Conservation (phyloP, 1,140 invertebrate genomes). For the Euborellia annulipes region DNA sequence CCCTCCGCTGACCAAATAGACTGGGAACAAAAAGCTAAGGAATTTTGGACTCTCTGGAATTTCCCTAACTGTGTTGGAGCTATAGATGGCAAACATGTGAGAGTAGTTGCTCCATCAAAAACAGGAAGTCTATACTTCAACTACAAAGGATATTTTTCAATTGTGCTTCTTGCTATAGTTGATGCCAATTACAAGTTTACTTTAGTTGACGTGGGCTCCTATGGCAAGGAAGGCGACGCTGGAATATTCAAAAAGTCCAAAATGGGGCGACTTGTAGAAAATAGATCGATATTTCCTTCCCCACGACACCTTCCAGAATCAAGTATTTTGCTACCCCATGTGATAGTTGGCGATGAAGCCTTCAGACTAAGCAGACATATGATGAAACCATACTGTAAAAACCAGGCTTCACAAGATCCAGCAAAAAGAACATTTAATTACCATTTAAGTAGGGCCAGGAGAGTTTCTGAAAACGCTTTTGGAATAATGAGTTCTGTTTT, state of each 20-base stretch:
- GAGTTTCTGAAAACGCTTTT: not conserved
- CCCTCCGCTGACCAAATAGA: no score
- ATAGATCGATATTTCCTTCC: no score
- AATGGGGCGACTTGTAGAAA: no score
- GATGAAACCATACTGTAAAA: not conserved
- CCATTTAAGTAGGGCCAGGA: not conserved
- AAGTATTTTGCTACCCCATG: no score
- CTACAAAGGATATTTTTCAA: conserved; percentile 21
- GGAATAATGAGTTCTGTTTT: not conserved
- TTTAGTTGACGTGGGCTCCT: conserved; percentile 2
- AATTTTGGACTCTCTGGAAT: conserved; percentile 24
- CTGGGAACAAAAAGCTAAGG: conserved; percentile 13
- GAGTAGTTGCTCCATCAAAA: conserved; percentile 14
- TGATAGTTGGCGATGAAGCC: no score
- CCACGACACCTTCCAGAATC: no score
- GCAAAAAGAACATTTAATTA: no score
- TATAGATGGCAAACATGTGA: conserved; percentile 27
- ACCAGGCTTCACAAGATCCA: no score
- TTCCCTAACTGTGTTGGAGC: conserved; percentile 26
- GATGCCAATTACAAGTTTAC: conserved; percentile 14
- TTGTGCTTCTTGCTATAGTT: conserved; percentile 19
- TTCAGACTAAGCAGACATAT: not conserved
- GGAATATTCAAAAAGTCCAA: no score
- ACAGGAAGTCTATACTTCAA: conserved; percentile 20
- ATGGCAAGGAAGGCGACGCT: conserved; percentile 6